Conservation (phyloP, 2,797 vertebrate species). For the Lagodon rhomboides region DNA sequence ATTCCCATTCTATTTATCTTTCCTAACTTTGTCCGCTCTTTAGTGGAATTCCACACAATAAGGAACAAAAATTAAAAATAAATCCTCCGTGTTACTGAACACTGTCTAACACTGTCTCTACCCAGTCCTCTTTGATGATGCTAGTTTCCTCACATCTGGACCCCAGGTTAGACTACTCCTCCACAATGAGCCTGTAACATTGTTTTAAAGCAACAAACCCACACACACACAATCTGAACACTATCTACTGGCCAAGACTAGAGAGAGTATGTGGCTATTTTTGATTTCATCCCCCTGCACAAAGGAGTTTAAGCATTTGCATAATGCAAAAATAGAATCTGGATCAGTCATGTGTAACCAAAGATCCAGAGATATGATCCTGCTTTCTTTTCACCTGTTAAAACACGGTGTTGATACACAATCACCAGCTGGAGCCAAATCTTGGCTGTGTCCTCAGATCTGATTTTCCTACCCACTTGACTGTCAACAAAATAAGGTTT, state of each 20-base stretch:
- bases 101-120: constrained; percentile 65
- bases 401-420: constrained; percentile 69
- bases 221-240: constrained; percentile 41
- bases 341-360: constrained; percentile 71
- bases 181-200: constrained; percentile 27
- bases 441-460: constrained; percentile 59
- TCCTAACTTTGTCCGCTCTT: constrained; percentile 82
- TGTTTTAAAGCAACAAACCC: constrained; percentile 46
- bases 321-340: constrained; percentile 81
- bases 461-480: constrained; percentile 61
- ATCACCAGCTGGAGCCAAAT: constrained; percentile 63
- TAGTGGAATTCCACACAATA: constrained; percentile 78
- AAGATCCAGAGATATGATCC: constrained; percentile 74
- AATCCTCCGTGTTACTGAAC: constrained; percentile 71
- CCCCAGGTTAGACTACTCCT: constrained; percentile 51
- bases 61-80: constrained; percentile 73
- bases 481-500: constrained; percentile 60
- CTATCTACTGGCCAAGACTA: constrained; percentile 68
- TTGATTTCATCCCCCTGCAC: constrained; percentile 70
- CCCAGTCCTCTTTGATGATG: constrained; percentile 65
- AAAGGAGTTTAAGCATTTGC: constrained; percentile 75
- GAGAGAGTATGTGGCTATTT: constrained; percentile 81
- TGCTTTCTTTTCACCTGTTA: constrained; percentile 79
- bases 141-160: constrained; percentile 66
- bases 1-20: constrained; percentile 86